Conservation (phyloP, 2,888 invertebrate genomes). For the Campoletis raptor region DNA sequence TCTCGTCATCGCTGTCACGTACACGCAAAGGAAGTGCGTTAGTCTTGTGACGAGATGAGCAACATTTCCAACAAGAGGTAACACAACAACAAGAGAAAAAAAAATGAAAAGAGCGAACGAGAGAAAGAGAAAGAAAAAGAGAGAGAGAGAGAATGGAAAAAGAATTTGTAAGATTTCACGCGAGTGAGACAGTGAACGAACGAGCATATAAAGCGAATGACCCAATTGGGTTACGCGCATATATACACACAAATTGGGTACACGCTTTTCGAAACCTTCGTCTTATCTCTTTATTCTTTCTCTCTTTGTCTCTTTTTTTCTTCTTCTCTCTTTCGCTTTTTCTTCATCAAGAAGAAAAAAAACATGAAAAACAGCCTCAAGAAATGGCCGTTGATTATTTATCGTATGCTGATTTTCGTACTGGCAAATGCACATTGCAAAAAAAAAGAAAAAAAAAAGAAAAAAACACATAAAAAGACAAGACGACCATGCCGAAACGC, state of each 20-base stretch:
- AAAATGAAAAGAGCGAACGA: not conserved
- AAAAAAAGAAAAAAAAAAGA: not conserved
- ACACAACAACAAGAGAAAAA: slow-evolving; percentile 14
- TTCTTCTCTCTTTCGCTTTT: slow-evolving; percentile 1
- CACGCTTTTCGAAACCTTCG: slow-evolving; percentile 45
- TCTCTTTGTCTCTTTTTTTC: not conserved
- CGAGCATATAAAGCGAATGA: slow-evolving; percentile 65
- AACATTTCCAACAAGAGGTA: slow-evolving; percentile 16
- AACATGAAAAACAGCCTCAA: slow-evolving; percentile 10
- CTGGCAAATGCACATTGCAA: not conserved
- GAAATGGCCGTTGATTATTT: slow-evolving; percentile 34
- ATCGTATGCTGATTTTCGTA: slow-evolving; percentile 26
- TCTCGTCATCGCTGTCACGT: slow-evolving; percentile 36
- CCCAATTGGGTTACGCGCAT: slow-evolving; percentile 57
- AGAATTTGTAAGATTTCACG: slow-evolving; percentile 7
- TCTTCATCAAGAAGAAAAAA: not conserved
- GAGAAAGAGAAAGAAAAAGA: not conserved
- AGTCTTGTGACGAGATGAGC: slow-evolving; percentile 3
- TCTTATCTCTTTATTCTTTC: not conserved
- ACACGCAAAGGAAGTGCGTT: slow-evolving; percentile 8
- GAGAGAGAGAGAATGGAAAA: slow-evolving; percentile 6
- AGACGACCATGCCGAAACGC: slow-evolving; percentile 39
- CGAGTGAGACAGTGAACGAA: slow-evolving; percentile 42
- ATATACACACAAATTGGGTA: slow-evolving; percentile 17
- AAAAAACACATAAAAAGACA: not conserved